Evolutionary conservation across 2,888 invertebrate genomes (phyloP).

Genomic region (Teleogryllus oceanicus): DNA sequence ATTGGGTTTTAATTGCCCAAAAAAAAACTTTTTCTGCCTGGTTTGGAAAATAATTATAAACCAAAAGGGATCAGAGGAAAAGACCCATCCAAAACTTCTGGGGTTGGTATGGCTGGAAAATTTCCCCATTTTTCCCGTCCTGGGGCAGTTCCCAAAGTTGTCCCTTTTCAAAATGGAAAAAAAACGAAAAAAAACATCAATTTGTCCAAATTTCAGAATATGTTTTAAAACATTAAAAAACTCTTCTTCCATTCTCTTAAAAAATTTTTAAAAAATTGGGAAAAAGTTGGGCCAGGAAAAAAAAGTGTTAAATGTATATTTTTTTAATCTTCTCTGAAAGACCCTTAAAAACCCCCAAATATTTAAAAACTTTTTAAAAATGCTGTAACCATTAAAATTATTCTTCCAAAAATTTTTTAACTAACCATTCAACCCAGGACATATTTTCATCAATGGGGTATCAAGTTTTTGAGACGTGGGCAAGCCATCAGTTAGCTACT

Average conservation of each 20-base stretch:
- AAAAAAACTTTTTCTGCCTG: conserved; percentile 45
- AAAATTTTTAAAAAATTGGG: conserved; percentile 67
- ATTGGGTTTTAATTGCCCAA: conserved; percentile 22
- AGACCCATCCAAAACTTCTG: conserved; percentile 65
- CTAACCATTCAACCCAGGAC: no score
- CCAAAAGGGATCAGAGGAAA: conserved; percentile 57
- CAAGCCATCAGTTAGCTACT: no score
- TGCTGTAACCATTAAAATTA: not conserved
- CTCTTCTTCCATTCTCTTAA: conserved; percentile 57
- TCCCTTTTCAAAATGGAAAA: conserved; percentile 41
- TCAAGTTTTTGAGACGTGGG: no score
- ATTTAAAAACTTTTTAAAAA: conserved; percentile 18
- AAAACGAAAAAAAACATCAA: conserved; percentile 20
- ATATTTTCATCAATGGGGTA: no score
- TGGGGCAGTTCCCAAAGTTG: no score
- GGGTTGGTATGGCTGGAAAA: no score
- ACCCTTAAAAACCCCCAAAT: conserved; percentile 66
- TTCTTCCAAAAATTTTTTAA: not conserved
- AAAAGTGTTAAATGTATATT: conserved; percentile 63
- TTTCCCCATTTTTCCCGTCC: no score
- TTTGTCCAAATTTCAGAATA: conserved; percentile 22
- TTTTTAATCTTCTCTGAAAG: conserved; percentile 57
- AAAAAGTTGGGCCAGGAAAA: conserved; percentile 75
- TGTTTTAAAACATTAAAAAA: not conserved
- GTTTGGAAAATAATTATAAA: conserved; percentile 60